Percentiles rank a stretch among this genome's conserved stretches.
phyloP scores from a whole-genome alignment of 2,113 vertebrate genomes.

The Geococcyx californianus region DNA sequence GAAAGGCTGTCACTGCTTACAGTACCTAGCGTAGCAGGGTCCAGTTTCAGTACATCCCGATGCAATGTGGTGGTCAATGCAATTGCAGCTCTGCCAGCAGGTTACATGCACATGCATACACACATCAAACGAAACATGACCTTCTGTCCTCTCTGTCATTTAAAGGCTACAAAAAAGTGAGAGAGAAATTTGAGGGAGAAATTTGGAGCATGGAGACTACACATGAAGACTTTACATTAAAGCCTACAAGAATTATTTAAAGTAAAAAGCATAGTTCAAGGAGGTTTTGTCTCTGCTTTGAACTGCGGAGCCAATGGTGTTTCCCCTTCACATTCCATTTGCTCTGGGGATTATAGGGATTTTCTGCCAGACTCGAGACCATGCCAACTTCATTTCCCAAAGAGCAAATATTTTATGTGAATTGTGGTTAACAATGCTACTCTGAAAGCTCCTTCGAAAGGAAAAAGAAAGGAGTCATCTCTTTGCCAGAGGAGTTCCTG shows the following conservation, averaged over 20 bases:
- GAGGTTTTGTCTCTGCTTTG: not conserved
- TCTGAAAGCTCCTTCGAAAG: not conserved
- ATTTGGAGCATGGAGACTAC: not conserved
- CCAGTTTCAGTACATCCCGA: not conserved
- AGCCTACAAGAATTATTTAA: not conserved
- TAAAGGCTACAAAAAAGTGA: not conserved
- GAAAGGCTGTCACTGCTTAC: not conserved
- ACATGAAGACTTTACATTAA: not conserved
- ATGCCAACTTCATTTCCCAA: not conserved
- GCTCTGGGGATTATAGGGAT: not conserved
- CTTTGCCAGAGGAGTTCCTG: not conserved
- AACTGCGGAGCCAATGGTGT: not conserved
- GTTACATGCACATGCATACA: rapidly evolving
- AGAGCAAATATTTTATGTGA: not conserved
- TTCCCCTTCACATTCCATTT: not conserved
- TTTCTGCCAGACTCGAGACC: not conserved
- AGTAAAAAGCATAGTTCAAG: not conserved
- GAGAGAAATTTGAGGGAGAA: not conserved
- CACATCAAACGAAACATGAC: not conserved
- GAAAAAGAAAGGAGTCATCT: not conserved
- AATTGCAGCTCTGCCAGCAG: not conserved
- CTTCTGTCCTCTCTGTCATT: not conserved
- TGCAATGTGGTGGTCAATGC: rapidly evolving
- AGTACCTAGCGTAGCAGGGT: not conserved
- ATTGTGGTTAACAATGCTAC: not conserved